These are phyloP conservation scores for Carcina quercana DNA, from an alignment of 2,888 invertebrate species.

Conservation along the genomic window DNA sequence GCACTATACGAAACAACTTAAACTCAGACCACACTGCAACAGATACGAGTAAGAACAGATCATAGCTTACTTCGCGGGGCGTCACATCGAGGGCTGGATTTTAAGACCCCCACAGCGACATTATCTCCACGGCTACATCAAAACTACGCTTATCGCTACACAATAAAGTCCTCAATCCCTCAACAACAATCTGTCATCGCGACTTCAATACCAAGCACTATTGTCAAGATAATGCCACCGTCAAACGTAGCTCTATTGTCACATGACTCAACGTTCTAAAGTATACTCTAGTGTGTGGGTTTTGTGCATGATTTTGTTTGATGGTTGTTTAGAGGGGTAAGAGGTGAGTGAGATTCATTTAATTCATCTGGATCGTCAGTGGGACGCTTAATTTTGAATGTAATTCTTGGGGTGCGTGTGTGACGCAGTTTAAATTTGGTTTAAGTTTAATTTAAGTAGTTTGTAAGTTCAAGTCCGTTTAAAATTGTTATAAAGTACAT, in stretches of 20 bases:
- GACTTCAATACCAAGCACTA: conserved; percentile 66
- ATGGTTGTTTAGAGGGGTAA: conserved; percentile 30
- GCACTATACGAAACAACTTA: not conserved
- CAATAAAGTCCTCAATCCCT: conserved; percentile 30
- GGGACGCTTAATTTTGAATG: conserved; percentile 64
- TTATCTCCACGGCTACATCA: conserved; percentile 27
- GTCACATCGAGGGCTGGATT: conserved; percentile 66
- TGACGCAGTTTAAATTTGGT: not conserved
- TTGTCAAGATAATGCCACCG: conserved; percentile 68
- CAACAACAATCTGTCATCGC: conserved; percentile 47
- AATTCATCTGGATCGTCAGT: conserved; percentile 66
- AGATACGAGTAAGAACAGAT: conserved; percentile 61
- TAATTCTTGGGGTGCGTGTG: conserved; percentile 29
- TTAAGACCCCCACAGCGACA: conserved; percentile 63
- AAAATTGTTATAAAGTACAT: too few relatives aligned
- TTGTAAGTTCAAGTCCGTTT: too few relatives aligned
- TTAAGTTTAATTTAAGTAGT: conserved; percentile 4
- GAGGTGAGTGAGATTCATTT: conserved; percentile 68
- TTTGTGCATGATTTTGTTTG: conserved; percentile 25
- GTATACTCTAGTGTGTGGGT: not conserved
- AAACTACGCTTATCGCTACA: conserved; percentile 31
- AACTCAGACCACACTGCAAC: conserved; percentile 27
- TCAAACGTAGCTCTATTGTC: conserved; percentile 66
- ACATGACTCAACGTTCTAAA: conserved; percentile 17
- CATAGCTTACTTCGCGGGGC: conserved; percentile 72